Evolutionary conservation across 1,140 invertebrate species (phyloP).

Genomic region (Drosophila littoralis): DNA sequence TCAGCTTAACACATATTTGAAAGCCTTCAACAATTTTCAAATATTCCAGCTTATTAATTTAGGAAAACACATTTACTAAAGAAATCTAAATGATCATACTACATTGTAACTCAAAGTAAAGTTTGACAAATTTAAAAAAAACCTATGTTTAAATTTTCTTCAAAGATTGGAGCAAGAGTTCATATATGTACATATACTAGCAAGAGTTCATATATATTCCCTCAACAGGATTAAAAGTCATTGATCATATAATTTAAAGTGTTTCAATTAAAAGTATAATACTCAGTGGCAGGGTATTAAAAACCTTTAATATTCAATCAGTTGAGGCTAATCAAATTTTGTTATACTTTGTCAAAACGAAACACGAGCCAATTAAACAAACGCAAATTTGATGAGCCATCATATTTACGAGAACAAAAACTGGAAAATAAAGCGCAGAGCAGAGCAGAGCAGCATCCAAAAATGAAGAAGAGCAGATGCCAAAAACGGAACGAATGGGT

Average conservation of each 20-base stretch:
- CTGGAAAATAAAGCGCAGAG: conserved; percentile 14
- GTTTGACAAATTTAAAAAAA: too few relatives aligned
- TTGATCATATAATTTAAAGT: too few relatives aligned
- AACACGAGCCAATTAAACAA: conserved; percentile 47
- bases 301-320: conserved; percentile 44
- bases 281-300: not conserved
- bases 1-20: conserved; percentile 22
- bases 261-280: not conserved
- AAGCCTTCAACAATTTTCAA: too few relatives aligned
- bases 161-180: too few relatives aligned
- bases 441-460: not conserved
- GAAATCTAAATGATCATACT: too few relatives aligned
- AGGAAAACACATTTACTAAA: too few relatives aligned
- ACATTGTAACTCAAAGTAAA: too few relatives aligned
- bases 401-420: conserved; percentile 10
- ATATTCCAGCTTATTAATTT: too few relatives aligned
- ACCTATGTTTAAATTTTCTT: too few relatives aligned
- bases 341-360: conserved; percentile 25
- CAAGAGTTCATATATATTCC: too few relatives aligned
- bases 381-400: conserved; percentile 65
- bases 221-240: too few relatives aligned
- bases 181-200: too few relatives aligned
- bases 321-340: conserved; percentile 54
- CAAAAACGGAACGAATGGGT: conserved; percentile 44
- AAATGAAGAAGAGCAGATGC: conserved; percentile 8